Evolutionary conservation across 1,140 invertebrate genomes (phyloP).

Genomic region (Leptinotarsa defecta): DNA sequence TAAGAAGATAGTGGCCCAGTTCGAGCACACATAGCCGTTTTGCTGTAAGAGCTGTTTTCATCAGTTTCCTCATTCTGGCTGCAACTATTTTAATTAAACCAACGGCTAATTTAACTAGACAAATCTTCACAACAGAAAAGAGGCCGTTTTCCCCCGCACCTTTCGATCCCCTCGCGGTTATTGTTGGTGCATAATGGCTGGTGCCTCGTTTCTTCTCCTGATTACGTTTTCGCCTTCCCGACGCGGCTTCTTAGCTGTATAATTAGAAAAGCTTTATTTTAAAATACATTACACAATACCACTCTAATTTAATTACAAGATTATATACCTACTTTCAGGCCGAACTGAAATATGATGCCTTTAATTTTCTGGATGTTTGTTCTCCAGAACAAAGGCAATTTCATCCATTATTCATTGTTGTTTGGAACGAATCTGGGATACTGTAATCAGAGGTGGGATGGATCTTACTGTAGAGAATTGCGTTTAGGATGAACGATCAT

Average conservation of each 20-base stretch:
- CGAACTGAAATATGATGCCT: constrained; percentile 16
- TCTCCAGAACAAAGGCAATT: constrained; percentile 5
- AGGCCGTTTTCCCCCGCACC: constrained; percentile 18
- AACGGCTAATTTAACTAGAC: constrained; percentile 52
- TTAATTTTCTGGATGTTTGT: constrained; percentile 19
- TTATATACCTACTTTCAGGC: constrained; percentile 12
- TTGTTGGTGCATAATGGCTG: constrained; percentile 38
- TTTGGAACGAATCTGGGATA: background rate
- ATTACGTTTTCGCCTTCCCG: constrained; percentile 16
- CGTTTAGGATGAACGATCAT: too few relatives aligned
- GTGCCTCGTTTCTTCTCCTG: constrained; percentile 13
- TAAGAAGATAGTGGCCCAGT: constrained; percentile 5
- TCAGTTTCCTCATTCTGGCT: constrained; percentile 46
- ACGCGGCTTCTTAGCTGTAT: constrained; percentile 19
- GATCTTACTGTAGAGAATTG: background rate
- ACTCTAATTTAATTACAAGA: constrained; percentile 21
- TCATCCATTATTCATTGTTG: constrained; percentile 6
- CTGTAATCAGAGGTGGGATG: background rate
- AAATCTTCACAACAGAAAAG: constrained; percentile 44
- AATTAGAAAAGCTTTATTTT: constrained; percentile 22
- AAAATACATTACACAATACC: constrained; percentile 20
- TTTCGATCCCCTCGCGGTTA: constrained; percentile 23
- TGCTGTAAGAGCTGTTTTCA: constrained; percentile 34
- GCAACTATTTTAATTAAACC: constrained; percentile 52
- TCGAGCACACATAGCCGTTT: background rate